Evolutionary conservation across 2,797 vertebrate species (phyloP), one percentile per base, ranked within the genome.

Genomic region (Sebastes hubbsi): DNA sequence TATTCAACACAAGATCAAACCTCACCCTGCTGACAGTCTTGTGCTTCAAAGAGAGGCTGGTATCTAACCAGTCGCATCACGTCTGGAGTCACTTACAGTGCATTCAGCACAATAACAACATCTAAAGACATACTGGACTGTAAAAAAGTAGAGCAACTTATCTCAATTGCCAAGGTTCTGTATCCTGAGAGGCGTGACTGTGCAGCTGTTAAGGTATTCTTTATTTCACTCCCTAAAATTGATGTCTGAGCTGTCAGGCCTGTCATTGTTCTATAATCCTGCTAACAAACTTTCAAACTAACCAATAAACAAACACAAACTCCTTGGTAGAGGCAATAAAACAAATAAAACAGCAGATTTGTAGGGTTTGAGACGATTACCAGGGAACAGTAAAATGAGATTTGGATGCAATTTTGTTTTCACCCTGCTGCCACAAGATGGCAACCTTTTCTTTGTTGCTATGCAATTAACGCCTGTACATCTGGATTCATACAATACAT

Each of bases 371-470:
- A 42, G 20, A 58, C 25, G 7, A 12, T 27, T 2, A 70, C 4
- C 29, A 25, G 2, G 6, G 11, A 49, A 36, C 3, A 65, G 22
- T 25, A 91, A 92, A 38, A 59, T 34, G 2, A 38, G 2, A 61
- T 30, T 52, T 16, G 56, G 5, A 54, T 60, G n/a, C 12, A 6
- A 22, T 55, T 73, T 61, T 64, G 34, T 81, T 77, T 90, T 58
- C n/a, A 69, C n/a, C 20, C 1, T 73, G 4, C 27, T 55, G 72
- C 90, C 93, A 93, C 91, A 85, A 92, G 93, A 91, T 92, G 91
- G 91, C 90, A 76, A 72, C 63, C 59, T 68, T 82, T 59, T n/a
- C 58, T 77, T 56, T 82, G 18, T 78, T 36, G 68, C 5, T 9
- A 32, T 4, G 11, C 18, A 5, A 72, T 24, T 25, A 46, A 61